phyloP scores from a whole-genome alignment of 2,888 invertebrate species.

The Monoplex corrugatus region DNA sequence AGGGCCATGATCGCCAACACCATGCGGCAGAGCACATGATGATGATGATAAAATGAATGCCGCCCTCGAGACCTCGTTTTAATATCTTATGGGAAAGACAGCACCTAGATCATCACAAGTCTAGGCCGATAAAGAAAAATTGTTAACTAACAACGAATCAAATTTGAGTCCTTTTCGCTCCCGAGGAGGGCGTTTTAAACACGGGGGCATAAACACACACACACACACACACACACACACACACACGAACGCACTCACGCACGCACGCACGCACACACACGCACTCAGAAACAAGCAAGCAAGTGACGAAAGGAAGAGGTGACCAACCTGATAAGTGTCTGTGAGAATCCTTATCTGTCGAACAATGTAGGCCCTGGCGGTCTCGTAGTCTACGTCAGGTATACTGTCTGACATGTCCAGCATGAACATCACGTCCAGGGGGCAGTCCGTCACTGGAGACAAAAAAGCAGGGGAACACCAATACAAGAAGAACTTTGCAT shows the following conservation, averaged over 20 bases:
- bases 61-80: too few relatives aligned
- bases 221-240: background rate
- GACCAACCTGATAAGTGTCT: slow-evolving; percentile 34
- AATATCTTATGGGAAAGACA: too few relatives aligned
- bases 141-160: too few relatives aligned
- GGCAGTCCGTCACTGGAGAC: slow-evolving; percentile 57
- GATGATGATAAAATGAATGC: too few relatives aligned
- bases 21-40: too few relatives aligned
- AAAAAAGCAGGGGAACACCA: background rate
- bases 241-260: background rate
- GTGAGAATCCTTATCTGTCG: slow-evolving; percentile 53
- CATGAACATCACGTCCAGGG: slow-evolving; percentile 57
- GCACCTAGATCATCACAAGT: background rate
- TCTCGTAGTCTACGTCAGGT: slow-evolving; percentile 46
- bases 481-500: background rate
- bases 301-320: background rate
- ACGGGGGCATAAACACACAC: background rate
- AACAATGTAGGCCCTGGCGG: slow-evolving; percentile 50
- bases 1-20: too few relatives aligned
- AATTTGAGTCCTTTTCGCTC: too few relatives aligned
- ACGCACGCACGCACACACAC: background rate
- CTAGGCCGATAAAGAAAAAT: background rate
- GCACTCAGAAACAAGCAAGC: background rate
- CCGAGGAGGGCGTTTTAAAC: too few relatives aligned
- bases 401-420: slow-evolving; percentile 62